phyloP scores from a whole-genome alignment of 2,797 vertebrate genomes.

The Rhyacichthys aspro region DNA sequence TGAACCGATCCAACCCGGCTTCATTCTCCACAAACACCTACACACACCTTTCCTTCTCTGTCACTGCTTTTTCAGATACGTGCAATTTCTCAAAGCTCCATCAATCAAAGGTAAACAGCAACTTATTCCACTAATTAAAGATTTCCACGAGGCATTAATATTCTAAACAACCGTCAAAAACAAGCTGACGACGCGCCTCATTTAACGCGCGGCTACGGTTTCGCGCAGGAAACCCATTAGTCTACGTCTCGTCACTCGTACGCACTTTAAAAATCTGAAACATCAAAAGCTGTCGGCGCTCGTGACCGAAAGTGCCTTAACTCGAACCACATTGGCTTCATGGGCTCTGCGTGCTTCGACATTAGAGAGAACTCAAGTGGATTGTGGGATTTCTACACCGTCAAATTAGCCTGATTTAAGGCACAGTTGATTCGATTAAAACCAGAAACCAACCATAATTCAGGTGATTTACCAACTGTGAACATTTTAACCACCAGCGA shows the following conservation, averaged over 20 bases:
- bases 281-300: conserved; percentile 10
- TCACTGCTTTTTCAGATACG: not conserved
- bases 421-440: too few species aligned
- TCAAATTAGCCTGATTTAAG: too few species aligned
- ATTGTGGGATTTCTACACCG: too few species aligned
- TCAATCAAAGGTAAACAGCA: not conserved
- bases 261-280: not conserved
- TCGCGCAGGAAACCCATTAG: not conserved
- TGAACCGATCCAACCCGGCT: conserved; percentile 2
- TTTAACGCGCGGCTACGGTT: not conserved
- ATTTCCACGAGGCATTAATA: not conserved
- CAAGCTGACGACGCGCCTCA: not conserved
- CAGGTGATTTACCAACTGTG: too few species aligned
- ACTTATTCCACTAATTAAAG: not conserved
- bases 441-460: too few species aligned
- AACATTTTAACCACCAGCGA: too few species aligned
- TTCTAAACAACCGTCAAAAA: too few species aligned
- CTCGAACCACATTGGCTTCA: conserved; percentile 7
- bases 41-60: not conserved
- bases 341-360: not conserved
- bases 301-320: conserved; percentile 15
- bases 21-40: not conserved
- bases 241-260: too few species aligned
- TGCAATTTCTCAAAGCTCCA: not conserved
- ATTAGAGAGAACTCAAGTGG: too few species aligned